phyloP scores from a whole-genome alignment of 1,140 invertebrate species.

The Teleopsis dalmanni region DNA sequence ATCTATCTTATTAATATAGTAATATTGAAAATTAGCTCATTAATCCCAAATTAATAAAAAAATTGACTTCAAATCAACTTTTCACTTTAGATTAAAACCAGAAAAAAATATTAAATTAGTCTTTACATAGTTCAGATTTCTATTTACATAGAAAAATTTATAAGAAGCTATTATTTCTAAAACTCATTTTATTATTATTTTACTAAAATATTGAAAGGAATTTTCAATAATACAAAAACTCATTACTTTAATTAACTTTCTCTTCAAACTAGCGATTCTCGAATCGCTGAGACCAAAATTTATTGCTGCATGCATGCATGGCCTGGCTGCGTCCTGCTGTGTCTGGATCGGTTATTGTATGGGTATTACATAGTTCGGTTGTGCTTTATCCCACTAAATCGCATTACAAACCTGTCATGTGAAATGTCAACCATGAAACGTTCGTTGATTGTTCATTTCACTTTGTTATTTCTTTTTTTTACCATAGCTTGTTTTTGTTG shows the following conservation, averaged over 20 bases:
- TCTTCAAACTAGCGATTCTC: constrained; percentile 21
- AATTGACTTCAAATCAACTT: no score
- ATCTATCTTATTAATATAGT: no score
- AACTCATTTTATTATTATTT: no score
- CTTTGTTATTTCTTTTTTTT: constrained; percentile 13
- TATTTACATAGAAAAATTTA: no score
- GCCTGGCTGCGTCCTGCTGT: background rate
- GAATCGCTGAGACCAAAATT: background rate
- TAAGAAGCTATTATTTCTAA: no score
- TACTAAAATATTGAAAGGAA: background rate
- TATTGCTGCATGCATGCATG: background rate
- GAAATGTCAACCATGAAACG: constrained; percentile 43
- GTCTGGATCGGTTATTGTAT: background rate
- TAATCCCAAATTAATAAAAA: no score
- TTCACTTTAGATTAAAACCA: no score
- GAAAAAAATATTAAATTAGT: no score
- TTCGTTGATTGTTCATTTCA: constrained; percentile 43
- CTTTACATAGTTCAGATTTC: no score
- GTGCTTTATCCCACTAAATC: constrained; percentile 43
- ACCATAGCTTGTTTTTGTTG: no score
- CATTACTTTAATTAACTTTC: constrained; percentile 46
- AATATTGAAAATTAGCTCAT: no score
- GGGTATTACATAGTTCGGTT: constrained; percentile 12
- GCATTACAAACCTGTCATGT: constrained; percentile 44
- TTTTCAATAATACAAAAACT: constrained; percentile 31